Percentiles rank a stretch among this genome's conserved stretches.
phyloP scores from a whole-genome alignment of 2,797 vertebrate species.

The Catostomus latipinnis region DNA sequence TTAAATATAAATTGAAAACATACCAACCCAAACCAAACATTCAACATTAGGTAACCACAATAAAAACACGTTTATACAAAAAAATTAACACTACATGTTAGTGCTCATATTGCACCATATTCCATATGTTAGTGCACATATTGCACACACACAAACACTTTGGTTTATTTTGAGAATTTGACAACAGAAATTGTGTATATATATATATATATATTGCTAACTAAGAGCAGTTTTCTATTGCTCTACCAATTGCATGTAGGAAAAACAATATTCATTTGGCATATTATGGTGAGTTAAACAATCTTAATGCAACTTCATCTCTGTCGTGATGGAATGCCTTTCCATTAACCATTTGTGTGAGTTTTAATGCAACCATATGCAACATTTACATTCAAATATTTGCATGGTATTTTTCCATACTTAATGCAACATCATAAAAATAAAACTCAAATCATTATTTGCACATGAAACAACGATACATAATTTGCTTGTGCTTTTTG shows the following conservation, averaged over 20 bases:
- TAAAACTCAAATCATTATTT: background rate
- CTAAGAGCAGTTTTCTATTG: background rate
- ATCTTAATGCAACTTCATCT: background rate
- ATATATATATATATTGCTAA: background rate
- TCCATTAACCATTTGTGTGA: background rate
- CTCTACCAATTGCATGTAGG: background rate
- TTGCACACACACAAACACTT: background rate
- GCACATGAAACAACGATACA: background rate
- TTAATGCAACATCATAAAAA: constrained; percentile 11
- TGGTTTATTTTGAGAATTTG: background rate
- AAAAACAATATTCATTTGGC: background rate
- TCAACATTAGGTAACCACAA: constrained; percentile 1
- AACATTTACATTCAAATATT: constrained; percentile 37
- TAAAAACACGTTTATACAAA: constrained; percentile 6
- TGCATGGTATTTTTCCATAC: constrained; percentile 9
- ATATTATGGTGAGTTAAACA: background rate
- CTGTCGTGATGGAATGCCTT: background rate
- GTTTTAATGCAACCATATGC: constrained; percentile 16
- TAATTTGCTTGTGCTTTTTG: background rate
- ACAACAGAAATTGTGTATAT: background rate
- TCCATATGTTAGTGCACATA: no score
- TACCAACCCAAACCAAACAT: constrained; percentile 22
- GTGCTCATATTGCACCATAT: constrained; percentile 27
- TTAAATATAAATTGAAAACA: constrained; percentile 27
- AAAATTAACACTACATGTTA: constrained; percentile 13